Conservation (phyloP, 2,797 vertebrate species). For the Hippocampus kuda region DNA sequence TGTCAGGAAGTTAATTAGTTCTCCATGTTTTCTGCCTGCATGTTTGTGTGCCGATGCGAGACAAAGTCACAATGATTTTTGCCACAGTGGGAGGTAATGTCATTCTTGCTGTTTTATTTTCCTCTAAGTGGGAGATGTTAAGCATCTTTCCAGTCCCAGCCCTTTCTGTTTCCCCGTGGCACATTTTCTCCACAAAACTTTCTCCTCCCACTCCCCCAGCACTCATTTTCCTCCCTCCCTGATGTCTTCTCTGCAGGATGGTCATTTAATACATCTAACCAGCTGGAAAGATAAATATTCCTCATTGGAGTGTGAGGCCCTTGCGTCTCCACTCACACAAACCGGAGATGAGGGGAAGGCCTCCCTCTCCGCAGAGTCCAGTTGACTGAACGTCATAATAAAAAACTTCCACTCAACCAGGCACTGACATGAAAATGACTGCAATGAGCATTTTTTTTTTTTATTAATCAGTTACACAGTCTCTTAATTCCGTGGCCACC, state of each 20-base stretch:
- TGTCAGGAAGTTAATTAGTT: constrained; percentile 68
- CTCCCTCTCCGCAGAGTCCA: constrained; percentile 39
- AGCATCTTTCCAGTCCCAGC: constrained; percentile 27
- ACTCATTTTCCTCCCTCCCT: constrained; percentile 28
- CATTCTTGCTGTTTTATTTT: constrained; percentile 52
- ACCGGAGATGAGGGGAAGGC: constrained; percentile 58
- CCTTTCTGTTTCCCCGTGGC: constrained; percentile 25
- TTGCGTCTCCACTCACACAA: constrained; percentile 54
- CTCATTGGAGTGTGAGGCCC: constrained; percentile 59
- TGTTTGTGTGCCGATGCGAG: constrained; percentile 35
- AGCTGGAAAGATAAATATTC: constrained; percentile 72
- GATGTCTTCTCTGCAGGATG: constrained; percentile 46
- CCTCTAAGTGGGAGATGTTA: constrained; percentile 27
- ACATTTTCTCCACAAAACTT: constrained; percentile 39
- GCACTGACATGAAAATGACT: constrained; percentile 36
- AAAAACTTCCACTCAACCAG: constrained; percentile 46
- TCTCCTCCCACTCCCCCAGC: constrained; percentile 41
- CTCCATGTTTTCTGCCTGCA: constrained; percentile 38
- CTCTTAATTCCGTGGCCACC: constrained; percentile 13
- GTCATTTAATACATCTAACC: constrained; percentile 70
- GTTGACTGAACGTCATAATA: constrained; percentile 42
- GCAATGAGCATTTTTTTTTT: constrained; percentile 5
- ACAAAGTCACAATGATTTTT: constrained; percentile 57
- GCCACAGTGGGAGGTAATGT: constrained; percentile 63
- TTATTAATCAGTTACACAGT: neutral